Conservation (phyloP, 2,797 vertebrate species). For the Arrhamphus sclerolepis region DNA sequence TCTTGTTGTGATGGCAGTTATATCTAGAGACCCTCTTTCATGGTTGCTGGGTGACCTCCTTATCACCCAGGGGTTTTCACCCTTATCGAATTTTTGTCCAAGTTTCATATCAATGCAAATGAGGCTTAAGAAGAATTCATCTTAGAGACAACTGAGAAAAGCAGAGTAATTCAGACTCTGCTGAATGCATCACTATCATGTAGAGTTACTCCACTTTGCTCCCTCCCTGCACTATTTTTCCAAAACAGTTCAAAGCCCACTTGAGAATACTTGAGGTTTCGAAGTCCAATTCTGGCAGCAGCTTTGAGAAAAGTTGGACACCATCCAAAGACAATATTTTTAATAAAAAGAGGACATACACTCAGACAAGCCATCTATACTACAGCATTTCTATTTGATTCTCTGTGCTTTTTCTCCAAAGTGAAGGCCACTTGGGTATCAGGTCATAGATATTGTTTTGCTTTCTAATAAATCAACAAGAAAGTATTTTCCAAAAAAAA, state of each 20-base stretch:
- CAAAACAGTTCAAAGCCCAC: conserved; percentile 66
- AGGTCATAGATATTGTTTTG: conserved; percentile 55
- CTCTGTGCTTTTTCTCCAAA: conserved; percentile 45
- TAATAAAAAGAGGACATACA: conserved; percentile 58
- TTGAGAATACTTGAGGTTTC: conserved; percentile 74
- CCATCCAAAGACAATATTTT: conserved; percentile 77
- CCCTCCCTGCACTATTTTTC: conserved; percentile 53
- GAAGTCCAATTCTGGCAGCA: conserved; percentile 67
- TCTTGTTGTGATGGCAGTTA: conserved; percentile 30
- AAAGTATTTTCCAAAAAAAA: conserved; percentile 29
- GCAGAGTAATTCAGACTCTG: conserved; percentile 31
- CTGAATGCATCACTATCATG: conserved; percentile 51
- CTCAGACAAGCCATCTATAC: conserved; percentile 57
- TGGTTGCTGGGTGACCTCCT: conserved; percentile 63
- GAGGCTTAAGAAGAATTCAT: conserved; percentile 55
- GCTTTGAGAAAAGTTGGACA: conserved; percentile 64
- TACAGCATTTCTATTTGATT: conserved; percentile 71
- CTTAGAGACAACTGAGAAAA: conserved; percentile 46
- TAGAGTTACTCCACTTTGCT: conserved; percentile 33
- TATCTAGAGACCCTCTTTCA: conserved; percentile 56
- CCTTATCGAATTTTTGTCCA: conserved; percentile 51
- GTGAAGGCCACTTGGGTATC: conserved; percentile 47
- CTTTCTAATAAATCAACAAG: conserved; percentile 51
- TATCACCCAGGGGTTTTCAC: conserved; percentile 42
- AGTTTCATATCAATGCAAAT: conserved; percentile 74